phyloP scores from a whole-genome alignment of 2,888 invertebrate species.

The Caenorhabditis wallacei region DNA sequence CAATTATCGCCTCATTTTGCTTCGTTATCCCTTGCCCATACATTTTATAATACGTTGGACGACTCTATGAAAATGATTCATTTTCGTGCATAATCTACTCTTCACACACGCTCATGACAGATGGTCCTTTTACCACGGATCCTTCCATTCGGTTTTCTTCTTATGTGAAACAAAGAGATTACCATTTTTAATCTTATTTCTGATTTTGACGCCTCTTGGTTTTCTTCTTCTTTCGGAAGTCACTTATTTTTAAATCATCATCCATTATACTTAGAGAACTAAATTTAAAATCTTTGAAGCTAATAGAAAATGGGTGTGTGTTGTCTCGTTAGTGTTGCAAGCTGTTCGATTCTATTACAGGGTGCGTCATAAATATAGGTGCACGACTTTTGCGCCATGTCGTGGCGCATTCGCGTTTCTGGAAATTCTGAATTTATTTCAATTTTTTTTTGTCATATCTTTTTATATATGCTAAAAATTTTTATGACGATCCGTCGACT shows the following conservation, averaged over 20 bases:
- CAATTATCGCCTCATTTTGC: slow-evolving; percentile 59
- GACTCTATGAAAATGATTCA: slow-evolving; percentile 32
- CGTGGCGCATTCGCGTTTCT: too few relatives aligned
- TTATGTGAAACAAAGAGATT: neutral
- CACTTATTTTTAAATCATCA: slow-evolving; percentile 21
- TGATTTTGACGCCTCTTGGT: neutral
- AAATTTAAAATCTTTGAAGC: slow-evolving; percentile 4
- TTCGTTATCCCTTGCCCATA: slow-evolving; percentile 22
- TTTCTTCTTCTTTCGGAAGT: slow-evolving; percentile 13
- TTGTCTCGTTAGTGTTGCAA: slow-evolving; percentile 54
- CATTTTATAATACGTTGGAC: slow-evolving; percentile 48
- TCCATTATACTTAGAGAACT: slow-evolving; percentile 14
- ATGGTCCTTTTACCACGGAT: slow-evolving; percentile 53
- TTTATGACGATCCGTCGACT: too few relatives aligned
- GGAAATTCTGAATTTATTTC: too few relatives aligned
- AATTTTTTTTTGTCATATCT: too few relatives aligned
- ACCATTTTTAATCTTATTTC: slow-evolving; percentile 20
- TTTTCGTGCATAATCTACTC: slow-evolving; percentile 60
- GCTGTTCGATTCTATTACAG: slow-evolving; percentile 61
- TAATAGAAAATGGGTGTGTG: slow-evolving; percentile 23
- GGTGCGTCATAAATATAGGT: too few relatives aligned
- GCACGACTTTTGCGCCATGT: too few relatives aligned
- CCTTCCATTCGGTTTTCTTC: slow-evolving; percentile 9
- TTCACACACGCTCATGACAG: slow-evolving; percentile 39
- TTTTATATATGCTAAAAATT: too few relatives aligned